Percentiles rank a stretch among this genome's conserved stretches.
Conservation (phyloP, 2,797 vertebrate species). For the Oryzias sinensis region DNA sequence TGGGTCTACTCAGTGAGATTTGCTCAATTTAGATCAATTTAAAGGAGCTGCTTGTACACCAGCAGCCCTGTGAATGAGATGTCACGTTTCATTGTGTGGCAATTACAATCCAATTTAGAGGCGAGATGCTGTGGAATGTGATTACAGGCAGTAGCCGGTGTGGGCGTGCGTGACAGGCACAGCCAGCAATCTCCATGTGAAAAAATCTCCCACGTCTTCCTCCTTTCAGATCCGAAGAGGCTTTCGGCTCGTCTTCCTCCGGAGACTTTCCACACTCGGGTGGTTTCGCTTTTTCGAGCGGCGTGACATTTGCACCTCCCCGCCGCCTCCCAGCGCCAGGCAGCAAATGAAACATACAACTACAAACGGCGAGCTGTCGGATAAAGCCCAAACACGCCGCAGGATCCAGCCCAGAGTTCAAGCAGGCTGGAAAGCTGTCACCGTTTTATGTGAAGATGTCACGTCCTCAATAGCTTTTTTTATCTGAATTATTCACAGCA, state of each 20-base stretch:
- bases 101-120: conserved; percentile 76
- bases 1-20: conserved; percentile 48
- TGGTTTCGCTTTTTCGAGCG: conserved; percentile 34
- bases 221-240: conserved; percentile 34
- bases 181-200: neutral
- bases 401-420: conserved; percentile 1
- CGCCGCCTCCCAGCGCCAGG: conserved; percentile 30
- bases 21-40: conserved; percentile 64
- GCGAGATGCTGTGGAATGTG: conserved; percentile 63
- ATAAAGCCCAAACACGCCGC: conserved; percentile 6
- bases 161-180: conserved; percentile 9
- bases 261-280: conserved; percentile 29
- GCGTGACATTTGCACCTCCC: conserved; percentile 51
- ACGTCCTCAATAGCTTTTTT: conserved; percentile 20
- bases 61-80: conserved; percentile 62
- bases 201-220: conserved; percentile 36
- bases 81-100: conserved; percentile 69
- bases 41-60: conserved; percentile 54
- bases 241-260: conserved; percentile 29
- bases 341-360: conserved; percentile 21
- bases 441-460: conserved; percentile 12
- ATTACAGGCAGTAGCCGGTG: conserved; percentile 48
- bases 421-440: conserved; percentile 30
- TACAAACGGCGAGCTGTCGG: conserved; percentile 10
- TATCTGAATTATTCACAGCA: conserved; percentile 33